A percentile compares a stretch with the other conserved stretches of the same genome.
phyloP scores from a whole-genome alignment of 2,797 vertebrate genomes.

The Oreochromis grahami region DNA sequence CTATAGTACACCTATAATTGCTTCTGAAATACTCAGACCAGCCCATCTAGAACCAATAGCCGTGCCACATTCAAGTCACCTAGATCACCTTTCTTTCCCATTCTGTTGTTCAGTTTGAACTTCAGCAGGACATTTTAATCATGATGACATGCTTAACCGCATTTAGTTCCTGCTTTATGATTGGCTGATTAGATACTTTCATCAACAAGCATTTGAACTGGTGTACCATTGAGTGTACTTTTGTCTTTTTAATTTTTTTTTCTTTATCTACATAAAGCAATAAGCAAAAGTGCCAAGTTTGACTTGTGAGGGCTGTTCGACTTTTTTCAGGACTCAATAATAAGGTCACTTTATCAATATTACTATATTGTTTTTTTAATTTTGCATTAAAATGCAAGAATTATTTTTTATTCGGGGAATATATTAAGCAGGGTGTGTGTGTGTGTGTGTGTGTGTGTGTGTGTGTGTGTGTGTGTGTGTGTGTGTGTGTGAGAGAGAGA shows the following conservation, averaged over 20 bases:
- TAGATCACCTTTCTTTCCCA: background rate
- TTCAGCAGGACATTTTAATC: background rate
- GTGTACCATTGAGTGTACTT: background rate
- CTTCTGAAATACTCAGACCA: background rate
- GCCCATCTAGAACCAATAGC: background rate
- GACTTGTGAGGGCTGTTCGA: too few species aligned
- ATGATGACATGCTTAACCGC: background rate
- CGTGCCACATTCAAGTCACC: background rate
- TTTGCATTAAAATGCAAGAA: too few species aligned
- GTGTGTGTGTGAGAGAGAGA: too few species aligned
- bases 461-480: background rate
- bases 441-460: background rate
- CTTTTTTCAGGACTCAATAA: too few species aligned
- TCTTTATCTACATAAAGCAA: background rate
- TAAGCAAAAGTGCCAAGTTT: background rate
- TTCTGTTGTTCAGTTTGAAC: background rate
- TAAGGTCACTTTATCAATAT: too few species aligned
- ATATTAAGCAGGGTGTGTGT: too few species aligned
- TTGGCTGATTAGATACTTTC: background rate
- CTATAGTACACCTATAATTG: background rate
- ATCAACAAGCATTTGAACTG: background rate
- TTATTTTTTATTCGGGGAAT: too few species aligned
- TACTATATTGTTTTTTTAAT: too few species aligned
- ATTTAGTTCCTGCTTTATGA: background rate
- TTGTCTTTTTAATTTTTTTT: background rate